Evolutionary conservation across 2,113 vertebrate genomes (phyloP), one percentile per base, ranked within the genome.

Genomic region (Lampris megalopsis): DNA sequence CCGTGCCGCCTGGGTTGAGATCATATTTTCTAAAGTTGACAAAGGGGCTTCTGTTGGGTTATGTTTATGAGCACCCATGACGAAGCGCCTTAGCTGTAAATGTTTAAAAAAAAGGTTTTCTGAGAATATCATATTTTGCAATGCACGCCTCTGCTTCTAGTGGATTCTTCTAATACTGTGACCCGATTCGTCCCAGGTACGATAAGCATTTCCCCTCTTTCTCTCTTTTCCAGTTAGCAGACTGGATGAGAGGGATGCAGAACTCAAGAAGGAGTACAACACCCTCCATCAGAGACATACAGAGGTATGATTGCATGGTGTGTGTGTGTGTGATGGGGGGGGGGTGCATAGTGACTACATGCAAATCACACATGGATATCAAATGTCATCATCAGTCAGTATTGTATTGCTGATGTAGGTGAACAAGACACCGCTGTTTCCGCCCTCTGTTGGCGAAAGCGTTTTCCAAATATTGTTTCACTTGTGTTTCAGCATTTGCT

Each of bases 191-290:
- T 60, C 13, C 5, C 3, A 2, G 38, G 9, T n/a, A 36, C 54
- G 42, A 35, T 40, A 4, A 45, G 5, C 50, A 5, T 71, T 41
- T 37, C 2, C 64, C 40, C 36, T 77, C 13, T 73, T 54, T 72
- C 62, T 75, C 7, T 40, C 5, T 60, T n/a, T 91, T 95, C 41
- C 89, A 99, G 98, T 99, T 89, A 93, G 95, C 94, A 96, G 97
- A 91, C 91, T 98, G 82, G 98, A 99, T 75, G 98, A 99, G 88
- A 94, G 97, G 75, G 98, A 99, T 88, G 94, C 97, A 2, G 98
- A 99, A 72, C 93, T 99, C 79, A 99, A 97, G 92, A 99, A 97
- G 68, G 98, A 99, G 77, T 99, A 96, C 81, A 97, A 97, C 79
- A 86, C 95, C 10, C 95, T 99, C 84, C 97, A 99, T 89, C 98